Evolutionary conservation across 2,113 vertebrate genomes (phyloP).

Genomic region (Paracanthobrama guichenoti): DNA sequence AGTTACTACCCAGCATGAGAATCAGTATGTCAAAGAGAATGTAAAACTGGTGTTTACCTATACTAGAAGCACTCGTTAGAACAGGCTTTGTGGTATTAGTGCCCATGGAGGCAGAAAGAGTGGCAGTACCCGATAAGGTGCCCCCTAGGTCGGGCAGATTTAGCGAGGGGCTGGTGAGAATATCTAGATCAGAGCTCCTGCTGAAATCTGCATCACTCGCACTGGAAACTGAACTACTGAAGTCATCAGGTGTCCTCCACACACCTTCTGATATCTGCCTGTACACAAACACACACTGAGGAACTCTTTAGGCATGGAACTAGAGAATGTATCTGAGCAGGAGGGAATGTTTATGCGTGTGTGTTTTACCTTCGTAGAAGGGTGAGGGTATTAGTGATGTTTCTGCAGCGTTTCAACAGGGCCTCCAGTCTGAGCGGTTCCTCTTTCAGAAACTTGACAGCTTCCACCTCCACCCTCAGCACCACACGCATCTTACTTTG

Average conservation of each 20-base stretch:
- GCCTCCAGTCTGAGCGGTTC: slow-evolving; percentile 93
- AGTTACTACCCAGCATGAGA: no score
- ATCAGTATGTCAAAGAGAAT: not conserved
- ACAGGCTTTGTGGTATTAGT: slow-evolving; percentile 1
- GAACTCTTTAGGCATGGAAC: not conserved
- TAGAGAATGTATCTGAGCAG: not conserved
- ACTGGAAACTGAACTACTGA: slow-evolving; percentile 81
- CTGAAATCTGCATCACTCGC: slow-evolving; percentile 68
- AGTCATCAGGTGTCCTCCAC: slow-evolving; percentile 82
- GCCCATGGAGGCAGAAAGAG: slow-evolving; percentile 35
- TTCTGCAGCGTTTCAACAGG: slow-evolving; percentile 91
- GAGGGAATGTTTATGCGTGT: slow-evolving; percentile 13
- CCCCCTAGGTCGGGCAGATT: slow-evolving; percentile 79
- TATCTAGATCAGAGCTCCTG: slow-evolving; percentile 82
- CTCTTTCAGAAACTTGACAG: slow-evolving; percentile 97
- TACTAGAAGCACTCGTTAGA: slow-evolving; percentile 38
- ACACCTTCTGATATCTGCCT: slow-evolving; percentile 66
- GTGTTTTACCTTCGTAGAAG: slow-evolving; percentile 71
- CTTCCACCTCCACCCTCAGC: slow-evolving; percentile 95
- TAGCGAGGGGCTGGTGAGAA: slow-evolving; percentile 86
- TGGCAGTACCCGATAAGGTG: slow-evolving; percentile 19
- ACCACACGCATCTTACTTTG: slow-evolving; percentile 99
- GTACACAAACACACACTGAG: slow-evolving; percentile 23
- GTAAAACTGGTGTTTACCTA: slow-evolving; percentile 33
- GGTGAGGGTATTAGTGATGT: slow-evolving; percentile 83